Evolutionary conservation across 1,140 invertebrate species (phyloP).

Genomic region (Acromyrmex echinatior): DNA sequence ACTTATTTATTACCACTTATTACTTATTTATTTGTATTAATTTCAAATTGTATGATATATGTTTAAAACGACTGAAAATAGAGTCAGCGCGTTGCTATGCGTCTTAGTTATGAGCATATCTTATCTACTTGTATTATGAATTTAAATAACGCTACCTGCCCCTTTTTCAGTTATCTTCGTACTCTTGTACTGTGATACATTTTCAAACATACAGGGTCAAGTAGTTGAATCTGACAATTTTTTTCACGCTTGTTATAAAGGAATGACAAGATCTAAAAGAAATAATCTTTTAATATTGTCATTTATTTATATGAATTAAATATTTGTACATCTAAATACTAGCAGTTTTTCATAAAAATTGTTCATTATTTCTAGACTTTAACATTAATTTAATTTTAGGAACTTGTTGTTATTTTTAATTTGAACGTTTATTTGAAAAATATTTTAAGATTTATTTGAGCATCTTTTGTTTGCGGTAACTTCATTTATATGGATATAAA

Average conservation of each 20-base stretch:
- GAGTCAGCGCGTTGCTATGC: too few relatives aligned
- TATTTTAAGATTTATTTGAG: background rate
- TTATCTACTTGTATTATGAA: too few relatives aligned
- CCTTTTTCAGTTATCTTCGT: conserved; percentile 19
- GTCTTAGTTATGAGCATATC: too few relatives aligned
- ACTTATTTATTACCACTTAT: too few relatives aligned
- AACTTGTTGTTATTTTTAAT: background rate
- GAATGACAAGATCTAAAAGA: background rate
- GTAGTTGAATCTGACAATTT: background rate
- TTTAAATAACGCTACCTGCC: conserved; percentile 21
- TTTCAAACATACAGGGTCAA: conserved; percentile 14
- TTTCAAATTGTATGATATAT: too few relatives aligned
- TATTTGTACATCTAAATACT: background rate
- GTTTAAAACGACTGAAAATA: too few relatives aligned
- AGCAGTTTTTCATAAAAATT: background rate
- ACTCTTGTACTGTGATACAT: conserved; percentile 49
- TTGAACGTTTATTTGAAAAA: background rate
- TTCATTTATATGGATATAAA: background rate
- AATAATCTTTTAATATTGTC: background rate
- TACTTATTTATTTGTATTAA: too few relatives aligned
- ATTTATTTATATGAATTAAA: background rate
- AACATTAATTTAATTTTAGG: background rate
- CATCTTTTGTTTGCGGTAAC: background rate
- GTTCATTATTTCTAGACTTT: background rate
- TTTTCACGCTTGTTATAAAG: background rate